Base-by-base conservation (phyloP, 2,797 vertebrate species). In the Acrocephalus scirpaceus region DNA sequence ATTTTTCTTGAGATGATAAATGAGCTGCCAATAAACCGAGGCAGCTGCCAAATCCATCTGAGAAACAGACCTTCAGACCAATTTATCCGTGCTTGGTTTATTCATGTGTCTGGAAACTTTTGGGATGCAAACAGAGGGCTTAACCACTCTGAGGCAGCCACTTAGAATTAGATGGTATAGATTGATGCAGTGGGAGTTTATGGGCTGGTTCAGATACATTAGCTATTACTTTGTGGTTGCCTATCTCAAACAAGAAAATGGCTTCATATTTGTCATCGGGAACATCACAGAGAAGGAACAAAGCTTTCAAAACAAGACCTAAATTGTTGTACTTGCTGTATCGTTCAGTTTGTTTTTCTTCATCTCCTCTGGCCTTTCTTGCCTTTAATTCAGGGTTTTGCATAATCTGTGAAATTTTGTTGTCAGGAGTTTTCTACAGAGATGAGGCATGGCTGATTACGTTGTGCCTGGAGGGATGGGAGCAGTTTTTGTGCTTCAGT, bases 1-100 rank as follows among this genome's bases (percentile, higher is more conserved):
- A 98, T 97, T 97, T 97, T 97, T 97, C 97, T 97, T 97, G 95
- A 97, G 96, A 98, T 98, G 98, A 98, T 98, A 98, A 98, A 98
- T 98, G 96, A 96, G 96, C 96, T 98, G 97, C 97, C 97, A 98
- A 98, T 98, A 98, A 97, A 87, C 93, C 2, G 20, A 98, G 97
- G 96, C 97, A 98, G 96, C 97, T 98, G 97, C 97, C 97, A 98
- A 92, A 94, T 96, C 91, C 90, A 94, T 97, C 96, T 97, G 96
- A 97, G 96, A 97, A 97, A 93, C 86, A 94, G 87, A 94, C 95
- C 96, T 97, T 96, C 95, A 92, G 93, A 95, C 92, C 80, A 3
- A 83, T 95, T 96, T 93, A 69, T 95, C 88, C 72, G n/a, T 97
- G 97, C 94, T 91, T 91, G 76, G 96, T 66, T 91, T 98, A 95